phyloP scores from a whole-genome alignment of 2,113 vertebrate species.

The Drymodes brunneopygia region DNA sequence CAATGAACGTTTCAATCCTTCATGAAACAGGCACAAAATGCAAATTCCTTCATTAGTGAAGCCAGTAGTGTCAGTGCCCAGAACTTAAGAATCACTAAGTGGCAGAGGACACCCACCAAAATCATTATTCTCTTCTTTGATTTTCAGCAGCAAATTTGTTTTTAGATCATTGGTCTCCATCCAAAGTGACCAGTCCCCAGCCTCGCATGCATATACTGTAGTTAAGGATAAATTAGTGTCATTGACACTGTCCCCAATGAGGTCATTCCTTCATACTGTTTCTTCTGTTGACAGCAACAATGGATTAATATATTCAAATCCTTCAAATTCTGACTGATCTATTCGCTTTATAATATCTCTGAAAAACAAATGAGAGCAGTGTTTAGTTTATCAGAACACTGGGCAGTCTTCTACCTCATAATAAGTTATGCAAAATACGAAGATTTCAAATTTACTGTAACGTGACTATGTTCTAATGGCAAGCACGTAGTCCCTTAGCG shows the following conservation, averaged over 20 bases:
- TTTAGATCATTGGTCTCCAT: conserved; percentile 63
- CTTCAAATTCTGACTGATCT: conserved; percentile 98
- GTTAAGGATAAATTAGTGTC: conserved; percentile 70
- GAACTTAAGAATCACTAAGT: conserved; percentile 48
- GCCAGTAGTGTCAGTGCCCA: conserved; percentile 62
- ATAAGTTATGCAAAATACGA: fast-evolving
- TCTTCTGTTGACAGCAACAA: conserved; percentile 93
- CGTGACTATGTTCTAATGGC: background rate
- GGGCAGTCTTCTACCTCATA: background rate
- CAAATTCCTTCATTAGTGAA: conserved; percentile 61
- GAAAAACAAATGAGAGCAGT: background rate
- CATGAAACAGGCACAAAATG: conserved; percentile 69
- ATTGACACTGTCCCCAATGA: conserved; percentile 47
- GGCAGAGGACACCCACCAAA: conserved; percentile 71
- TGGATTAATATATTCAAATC: conserved; percentile 98
- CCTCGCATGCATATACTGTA: conserved; percentile 81
- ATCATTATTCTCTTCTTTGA: conserved; percentile 51
- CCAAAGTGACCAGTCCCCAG: conserved; percentile 67
- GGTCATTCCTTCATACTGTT: conserved; percentile 84
- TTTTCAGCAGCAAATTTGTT: conserved; percentile 65
- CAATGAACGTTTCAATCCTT: conserved; percentile 59
- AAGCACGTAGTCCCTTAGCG: fast-evolving
- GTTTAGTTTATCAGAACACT: background rate
- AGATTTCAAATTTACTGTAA: background rate
- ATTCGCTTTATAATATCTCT: conserved; percentile 98